Conservation (phyloP, 1,140 invertebrate genomes). For the Apis laboriosa region DNA sequence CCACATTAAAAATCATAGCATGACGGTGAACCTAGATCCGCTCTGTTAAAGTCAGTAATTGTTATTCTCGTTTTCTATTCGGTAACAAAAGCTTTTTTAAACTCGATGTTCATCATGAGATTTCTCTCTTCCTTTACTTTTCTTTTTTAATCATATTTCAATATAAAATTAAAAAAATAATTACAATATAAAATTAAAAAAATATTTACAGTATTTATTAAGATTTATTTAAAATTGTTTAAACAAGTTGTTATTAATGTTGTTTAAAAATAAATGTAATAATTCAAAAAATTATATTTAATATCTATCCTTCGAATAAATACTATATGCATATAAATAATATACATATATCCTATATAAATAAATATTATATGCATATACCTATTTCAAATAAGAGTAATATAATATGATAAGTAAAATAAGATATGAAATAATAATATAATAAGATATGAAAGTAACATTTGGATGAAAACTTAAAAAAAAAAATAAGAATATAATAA, state of each 20-base stretch:
- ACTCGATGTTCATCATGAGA: background rate
- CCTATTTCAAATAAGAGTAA: too few species aligned
- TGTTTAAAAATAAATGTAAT: background rate
- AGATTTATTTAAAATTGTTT: too few species aligned
- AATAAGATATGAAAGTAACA: background rate
- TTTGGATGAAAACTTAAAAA: background rate
- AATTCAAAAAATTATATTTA: background rate
- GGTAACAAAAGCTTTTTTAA: conserved; percentile 29
- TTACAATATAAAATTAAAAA: background rate
- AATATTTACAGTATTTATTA: background rate
- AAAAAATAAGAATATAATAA: background rate
- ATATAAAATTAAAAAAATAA: background rate
- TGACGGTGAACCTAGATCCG: conserved; percentile 18
- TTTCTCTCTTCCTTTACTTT: background rate
- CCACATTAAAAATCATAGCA: background rate
- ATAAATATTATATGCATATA: too few species aligned
- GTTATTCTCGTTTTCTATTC: conserved; percentile 48
- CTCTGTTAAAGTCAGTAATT: conserved; percentile 38
- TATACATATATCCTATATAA: too few species aligned
- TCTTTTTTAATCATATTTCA: background rate
- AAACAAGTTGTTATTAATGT: too few species aligned
- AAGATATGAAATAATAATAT: background rate
- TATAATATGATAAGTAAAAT: too few species aligned
- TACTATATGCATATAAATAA: too few species aligned
- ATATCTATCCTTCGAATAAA: background rate